These are phyloP conservation scores for Acanthacorydalis orientalis DNA, from an alignment of 2,888 invertebrate genomes.

Conservation along the genomic window DNA sequence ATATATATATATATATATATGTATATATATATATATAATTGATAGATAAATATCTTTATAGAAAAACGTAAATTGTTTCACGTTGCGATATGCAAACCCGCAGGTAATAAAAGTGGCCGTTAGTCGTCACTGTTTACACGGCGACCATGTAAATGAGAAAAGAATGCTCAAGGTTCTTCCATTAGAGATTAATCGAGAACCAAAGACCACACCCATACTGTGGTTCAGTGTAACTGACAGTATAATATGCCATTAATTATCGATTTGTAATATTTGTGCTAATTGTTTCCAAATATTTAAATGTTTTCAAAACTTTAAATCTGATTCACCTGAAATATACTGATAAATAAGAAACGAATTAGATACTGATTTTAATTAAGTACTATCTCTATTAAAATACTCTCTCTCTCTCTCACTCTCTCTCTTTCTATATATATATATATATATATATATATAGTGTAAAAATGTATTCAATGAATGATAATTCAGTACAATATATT, in stretches of 20 bases:
- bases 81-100: background rate
- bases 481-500: too few species aligned
- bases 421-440: too few species aligned
- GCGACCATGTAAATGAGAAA: background rate
- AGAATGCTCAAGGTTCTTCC: conserved; percentile 7
- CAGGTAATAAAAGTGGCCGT: background rate
- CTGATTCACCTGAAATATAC: too few species aligned
- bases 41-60: background rate
- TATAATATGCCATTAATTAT: background rate
- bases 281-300: too few species aligned
- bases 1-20: background rate
- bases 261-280: background rate
- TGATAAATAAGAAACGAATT: too few species aligned
- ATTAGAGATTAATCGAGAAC: conserved; percentile 7
- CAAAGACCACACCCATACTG: conserved; percentile 9
- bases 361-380: too few species aligned
- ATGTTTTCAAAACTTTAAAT: too few species aligned
- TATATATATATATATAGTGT: too few species aligned
- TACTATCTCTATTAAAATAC: too few species aligned
- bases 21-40: background rate
- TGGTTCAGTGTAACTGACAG: background rate
- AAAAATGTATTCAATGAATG: too few species aligned
- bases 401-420: too few species aligned
- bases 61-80: background rate
- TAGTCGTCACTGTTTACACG: background rate